Evolutionary conservation across 2,888 invertebrate genomes (phyloP).

Genomic region (Dynastes maya): DNA sequence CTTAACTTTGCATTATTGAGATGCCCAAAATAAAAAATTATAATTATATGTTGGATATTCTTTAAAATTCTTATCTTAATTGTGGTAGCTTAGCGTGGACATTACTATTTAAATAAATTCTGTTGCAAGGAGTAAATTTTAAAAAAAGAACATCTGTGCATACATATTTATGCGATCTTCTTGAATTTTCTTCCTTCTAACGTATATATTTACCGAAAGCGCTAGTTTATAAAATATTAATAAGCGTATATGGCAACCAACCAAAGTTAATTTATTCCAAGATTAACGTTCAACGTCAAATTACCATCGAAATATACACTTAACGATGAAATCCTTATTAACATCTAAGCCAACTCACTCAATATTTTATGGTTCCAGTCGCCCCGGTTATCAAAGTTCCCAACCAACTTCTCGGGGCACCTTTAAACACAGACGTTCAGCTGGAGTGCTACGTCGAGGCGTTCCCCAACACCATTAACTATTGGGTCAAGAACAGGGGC

Average conservation of each 20-base stretch:
- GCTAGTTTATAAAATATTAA: background rate
- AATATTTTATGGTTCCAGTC: conserved; percentile 74
- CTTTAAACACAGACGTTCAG: conserved; percentile 88
- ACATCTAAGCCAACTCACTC: background rate
- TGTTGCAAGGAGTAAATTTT: no score
- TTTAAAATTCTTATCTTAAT: no score
- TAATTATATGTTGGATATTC: no score
- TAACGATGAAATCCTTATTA: background rate
- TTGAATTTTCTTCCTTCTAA: background rate
- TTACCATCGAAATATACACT: conserved; percentile 4
- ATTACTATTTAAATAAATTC: no score
- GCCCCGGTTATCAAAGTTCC: conserved; percentile 91
- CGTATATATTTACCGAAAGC: background rate
- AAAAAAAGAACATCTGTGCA: no score
- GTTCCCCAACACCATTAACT: conserved; percentile 84
- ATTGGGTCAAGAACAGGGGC: conserved; percentile 85
- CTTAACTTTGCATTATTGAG: no score
- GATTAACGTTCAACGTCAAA: background rate
- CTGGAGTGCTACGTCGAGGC: conserved; percentile 92
- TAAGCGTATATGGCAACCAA: background rate
- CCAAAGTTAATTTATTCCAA: background rate
- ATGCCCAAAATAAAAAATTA: no score
- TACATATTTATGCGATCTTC: background rate
- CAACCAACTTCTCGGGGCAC: conserved; percentile 90
- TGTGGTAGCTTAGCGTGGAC: no score